These are phyloP conservation scores for Popillia japonica DNA, from an alignment of 1,140 invertebrate species.

Conservation along the genomic window DNA sequence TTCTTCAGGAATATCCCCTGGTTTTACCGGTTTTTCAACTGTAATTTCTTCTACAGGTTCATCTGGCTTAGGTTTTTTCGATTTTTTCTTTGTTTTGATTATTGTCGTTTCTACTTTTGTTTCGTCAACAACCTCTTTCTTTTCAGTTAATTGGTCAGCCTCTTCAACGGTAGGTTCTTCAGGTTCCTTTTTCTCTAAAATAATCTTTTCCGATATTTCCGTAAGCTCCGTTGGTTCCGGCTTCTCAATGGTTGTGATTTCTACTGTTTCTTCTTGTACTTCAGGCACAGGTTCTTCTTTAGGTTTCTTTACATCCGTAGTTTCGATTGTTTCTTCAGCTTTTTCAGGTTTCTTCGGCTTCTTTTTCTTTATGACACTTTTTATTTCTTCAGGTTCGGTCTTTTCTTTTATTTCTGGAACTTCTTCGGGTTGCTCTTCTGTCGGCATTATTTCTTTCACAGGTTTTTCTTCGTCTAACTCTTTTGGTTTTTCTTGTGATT, in stretches of 20 bases:
- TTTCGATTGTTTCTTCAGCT: constrained; percentile 43
- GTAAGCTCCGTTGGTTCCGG: constrained; percentile 48
- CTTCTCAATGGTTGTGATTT: too few relatives aligned
- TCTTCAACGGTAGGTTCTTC: constrained; percentile 53
- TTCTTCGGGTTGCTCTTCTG: constrained; percentile 50
- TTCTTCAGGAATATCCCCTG: background rate
- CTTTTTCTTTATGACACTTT: constrained; percentile 58
- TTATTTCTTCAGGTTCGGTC: constrained; percentile 59
- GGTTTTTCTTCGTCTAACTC: constrained; percentile 49
- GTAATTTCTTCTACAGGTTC: constrained; percentile 51
- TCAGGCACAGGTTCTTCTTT: constrained; percentile 51
- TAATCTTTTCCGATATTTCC: constrained; percentile 35
- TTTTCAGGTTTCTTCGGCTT: constrained; percentile 61
- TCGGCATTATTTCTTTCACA: constrained; percentile 38
- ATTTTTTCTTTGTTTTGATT: constrained; percentile 41
- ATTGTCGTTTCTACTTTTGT: too few relatives aligned
- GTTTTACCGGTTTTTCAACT: constrained; percentile 40
- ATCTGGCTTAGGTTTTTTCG: constrained; percentile 40
- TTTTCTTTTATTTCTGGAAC: constrained; percentile 49
- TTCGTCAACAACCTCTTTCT: constrained; percentile 44
- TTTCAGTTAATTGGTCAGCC: constrained; percentile 48
- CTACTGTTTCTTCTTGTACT: constrained; percentile 37
- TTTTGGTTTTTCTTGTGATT: constrained; percentile 53
- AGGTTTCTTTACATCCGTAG: constrained; percentile 44
- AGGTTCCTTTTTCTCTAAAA: constrained; percentile 45